Percentiles rank a stretch among this genome's conserved stretches.
Evolutionary conservation across 2,888 invertebrate genomes (phyloP).

Genomic region (Nymphalis c-album): DNA sequence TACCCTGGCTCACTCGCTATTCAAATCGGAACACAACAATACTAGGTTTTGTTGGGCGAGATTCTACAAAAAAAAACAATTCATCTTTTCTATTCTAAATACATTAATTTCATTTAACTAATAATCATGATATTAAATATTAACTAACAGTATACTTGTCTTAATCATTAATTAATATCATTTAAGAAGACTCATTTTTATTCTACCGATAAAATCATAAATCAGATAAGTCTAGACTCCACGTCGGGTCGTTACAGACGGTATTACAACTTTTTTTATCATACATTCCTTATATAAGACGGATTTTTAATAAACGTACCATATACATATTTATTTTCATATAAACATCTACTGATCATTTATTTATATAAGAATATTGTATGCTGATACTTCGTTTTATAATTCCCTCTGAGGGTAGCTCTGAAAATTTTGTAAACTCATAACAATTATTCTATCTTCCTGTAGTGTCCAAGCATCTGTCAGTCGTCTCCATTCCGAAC

Average conservation of each 20-base stretch:
- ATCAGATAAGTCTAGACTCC: not conserved
- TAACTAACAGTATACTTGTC: too few relatives aligned
- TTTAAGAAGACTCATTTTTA: too few relatives aligned
- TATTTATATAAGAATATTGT: not conserved
- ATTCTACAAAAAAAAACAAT: too few relatives aligned
- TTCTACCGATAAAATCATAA: too few relatives aligned
- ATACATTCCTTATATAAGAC: slow-evolving; percentile 1
- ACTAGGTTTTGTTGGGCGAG: too few relatives aligned
- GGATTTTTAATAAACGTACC: not conserved
- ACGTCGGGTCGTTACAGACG: not conserved
- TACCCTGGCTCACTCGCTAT: too few relatives aligned
- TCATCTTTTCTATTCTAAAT: too few relatives aligned
- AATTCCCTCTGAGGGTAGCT: not conserved
- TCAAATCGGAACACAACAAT: too few relatives aligned
- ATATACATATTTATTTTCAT: not conserved
- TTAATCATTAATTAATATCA: too few relatives aligned
- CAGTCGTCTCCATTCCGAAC: slow-evolving; percentile 92
- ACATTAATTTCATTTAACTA: too few relatives aligned
- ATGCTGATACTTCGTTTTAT: not conserved
- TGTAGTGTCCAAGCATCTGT: slow-evolving; percentile 88
- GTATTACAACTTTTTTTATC: slow-evolving; percentile 13
- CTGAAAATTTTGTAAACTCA: not conserved
- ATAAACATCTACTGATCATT: too few relatives aligned
- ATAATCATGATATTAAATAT: too few relatives aligned
- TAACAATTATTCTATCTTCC: not conserved